Percentiles rank a stretch among this genome's conserved stretches.
Conservation (phyloP, 1,140 invertebrate genomes). For the Heliconius melpomene region DNA sequence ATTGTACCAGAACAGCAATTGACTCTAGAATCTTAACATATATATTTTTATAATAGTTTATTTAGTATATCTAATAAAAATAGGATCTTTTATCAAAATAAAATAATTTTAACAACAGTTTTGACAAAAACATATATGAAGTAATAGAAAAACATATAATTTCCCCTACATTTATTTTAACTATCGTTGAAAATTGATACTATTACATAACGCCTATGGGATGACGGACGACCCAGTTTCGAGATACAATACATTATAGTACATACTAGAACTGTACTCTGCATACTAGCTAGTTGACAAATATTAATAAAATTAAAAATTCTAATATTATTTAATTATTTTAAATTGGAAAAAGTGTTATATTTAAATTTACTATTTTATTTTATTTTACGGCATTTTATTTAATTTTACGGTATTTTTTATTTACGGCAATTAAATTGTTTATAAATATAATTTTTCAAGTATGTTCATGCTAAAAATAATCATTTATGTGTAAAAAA, state of each 20-base stretch:
- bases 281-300: too few species aligned
- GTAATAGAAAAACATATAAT: background rate
- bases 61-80: too few species aligned
- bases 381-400: too few species aligned
- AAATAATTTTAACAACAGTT: background rate
- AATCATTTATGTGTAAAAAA: background rate
- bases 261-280: slow-evolving; percentile 8
- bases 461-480: background rate
- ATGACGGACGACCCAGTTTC: slow-evolving; percentile 46
- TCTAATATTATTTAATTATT: too few species aligned
- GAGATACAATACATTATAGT: slow-evolving; percentile 39
- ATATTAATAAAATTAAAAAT: too few species aligned
- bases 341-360: too few species aligned
- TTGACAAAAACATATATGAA: background rate
- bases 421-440: background rate
- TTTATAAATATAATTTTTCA: background rate
- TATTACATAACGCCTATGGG: slow-evolving; percentile 44
- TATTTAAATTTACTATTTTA: too few species aligned
- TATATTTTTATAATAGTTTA: too few species aligned
- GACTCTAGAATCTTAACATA: background rate
- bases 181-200: slow-evolving; percentile 30
- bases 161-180: background rate
- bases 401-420: too few species aligned
- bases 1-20: background rate
- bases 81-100: too few species aligned